phyloP scores from a whole-genome alignment of 1,140 invertebrate genomes.

The Zaprionus vittiger region DNA sequence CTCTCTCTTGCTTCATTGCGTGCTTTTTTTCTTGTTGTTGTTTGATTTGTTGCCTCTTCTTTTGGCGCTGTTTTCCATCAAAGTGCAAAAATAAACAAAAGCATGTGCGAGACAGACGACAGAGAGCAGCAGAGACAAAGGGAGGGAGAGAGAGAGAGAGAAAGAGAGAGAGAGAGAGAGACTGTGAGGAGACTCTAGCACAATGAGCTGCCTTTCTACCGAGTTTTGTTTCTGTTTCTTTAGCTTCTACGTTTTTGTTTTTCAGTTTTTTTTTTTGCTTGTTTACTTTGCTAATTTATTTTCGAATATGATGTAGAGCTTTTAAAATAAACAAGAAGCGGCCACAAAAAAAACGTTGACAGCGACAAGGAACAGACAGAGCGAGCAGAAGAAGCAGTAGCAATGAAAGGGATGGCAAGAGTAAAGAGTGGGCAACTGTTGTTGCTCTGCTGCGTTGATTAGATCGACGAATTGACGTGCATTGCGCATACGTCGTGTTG shows the following conservation, averaged over 20 bases:
- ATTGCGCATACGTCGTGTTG: slow-evolving; percentile 4
- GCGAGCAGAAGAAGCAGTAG: slow-evolving; percentile 2
- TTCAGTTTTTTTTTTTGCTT: slow-evolving; percentile 47
- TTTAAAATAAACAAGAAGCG: slow-evolving; percentile 74
- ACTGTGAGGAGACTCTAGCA: slow-evolving; percentile 7
- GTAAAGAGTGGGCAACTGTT: not conserved
- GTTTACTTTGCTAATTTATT: slow-evolving; percentile 80
- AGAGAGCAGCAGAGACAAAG: not conserved
- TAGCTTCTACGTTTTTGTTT: not conserved
- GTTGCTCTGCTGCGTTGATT: not conserved
- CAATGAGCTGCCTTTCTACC: slow-evolving; percentile 63
- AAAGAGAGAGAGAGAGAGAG: slow-evolving; percentile 2
- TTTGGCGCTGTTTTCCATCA: slow-evolving; percentile 56
- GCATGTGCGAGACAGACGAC: slow-evolving; percentile 29
- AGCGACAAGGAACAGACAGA: slow-evolving; percentile 40
- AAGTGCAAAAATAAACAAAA: slow-evolving; percentile 79
- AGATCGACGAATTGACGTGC: slow-evolving; percentile 5
- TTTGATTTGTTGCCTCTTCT: slow-evolving; percentile 51
- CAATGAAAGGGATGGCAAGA: slow-evolving; percentile 9
- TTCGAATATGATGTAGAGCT: slow-evolving; percentile 81
- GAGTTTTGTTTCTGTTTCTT: slow-evolving; percentile 21
- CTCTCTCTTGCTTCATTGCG: not conserved
- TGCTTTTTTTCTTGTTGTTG: not conserved
- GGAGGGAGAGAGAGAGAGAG: not conserved
- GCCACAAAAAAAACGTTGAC: slow-evolving; percentile 41